phyloP scores from a whole-genome alignment of 2,113 vertebrate species.

The Chaetodon auriga region DNA sequence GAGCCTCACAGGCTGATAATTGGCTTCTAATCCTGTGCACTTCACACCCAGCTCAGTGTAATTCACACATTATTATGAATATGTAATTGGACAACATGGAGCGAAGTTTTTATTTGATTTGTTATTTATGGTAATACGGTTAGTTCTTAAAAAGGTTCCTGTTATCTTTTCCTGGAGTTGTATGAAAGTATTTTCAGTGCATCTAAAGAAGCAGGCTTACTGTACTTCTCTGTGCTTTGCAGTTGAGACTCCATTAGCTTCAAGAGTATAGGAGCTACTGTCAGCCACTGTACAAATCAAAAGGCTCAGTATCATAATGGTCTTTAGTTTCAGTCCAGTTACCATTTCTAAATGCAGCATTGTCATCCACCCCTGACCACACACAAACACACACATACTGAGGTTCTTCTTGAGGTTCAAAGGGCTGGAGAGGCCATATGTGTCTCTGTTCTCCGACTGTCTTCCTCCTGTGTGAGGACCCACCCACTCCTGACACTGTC shows the following conservation, averaged over 20 bases:
- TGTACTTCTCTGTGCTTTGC: slow-evolving; percentile 8
- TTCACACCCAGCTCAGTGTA: slow-evolving; percentile 48
- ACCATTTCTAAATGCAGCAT: slow-evolving; percentile 10
- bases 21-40: slow-evolving; percentile 64
- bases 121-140: background rate
- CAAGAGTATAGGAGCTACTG: slow-evolving; percentile 30
- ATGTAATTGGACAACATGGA: slow-evolving; percentile 53
- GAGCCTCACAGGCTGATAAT: slow-evolving; percentile 49
- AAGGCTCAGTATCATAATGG: slow-evolving; percentile 24
- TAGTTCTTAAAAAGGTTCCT: background rate
- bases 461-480: slow-evolving; percentile 15
- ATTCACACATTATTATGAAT: slow-evolving; percentile 36
- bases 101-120: background rate
- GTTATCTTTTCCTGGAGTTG: background rate
- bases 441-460: slow-evolving; percentile 13
- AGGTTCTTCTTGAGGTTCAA: background rate
- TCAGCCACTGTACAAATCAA: slow-evolving; percentile 54
- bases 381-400: slow-evolving; percentile 2
- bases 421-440: slow-evolving; percentile 9
- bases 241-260: slow-evolving; percentile 37
- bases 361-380: background rate
- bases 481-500: slow-evolving; percentile 40
- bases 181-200: background rate
- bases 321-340: slow-evolving; percentile 44
- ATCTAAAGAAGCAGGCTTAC: background rate